phyloP scores from a whole-genome alignment of 1,140 invertebrate species.

The Notospermus geniculatus region DNA sequence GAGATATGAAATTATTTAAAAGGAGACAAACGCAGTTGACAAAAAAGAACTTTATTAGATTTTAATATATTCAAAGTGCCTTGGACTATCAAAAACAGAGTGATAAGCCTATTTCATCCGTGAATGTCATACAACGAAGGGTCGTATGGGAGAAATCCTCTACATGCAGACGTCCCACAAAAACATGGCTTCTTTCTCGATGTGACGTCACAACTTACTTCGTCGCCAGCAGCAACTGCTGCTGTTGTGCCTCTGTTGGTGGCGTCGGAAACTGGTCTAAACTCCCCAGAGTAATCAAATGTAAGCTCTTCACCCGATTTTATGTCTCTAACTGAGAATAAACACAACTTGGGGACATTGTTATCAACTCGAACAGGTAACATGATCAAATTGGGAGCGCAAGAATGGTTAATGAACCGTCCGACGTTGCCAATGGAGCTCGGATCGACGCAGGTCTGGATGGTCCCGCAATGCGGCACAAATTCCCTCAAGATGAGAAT shows the following conservation, averaged over 20 bases:
- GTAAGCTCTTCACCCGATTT: conserved; percentile 70
- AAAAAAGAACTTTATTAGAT: no score
- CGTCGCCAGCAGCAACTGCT: not conserved
- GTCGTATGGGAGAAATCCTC: conserved; percentile 34
- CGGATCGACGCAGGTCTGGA: conserved; percentile 77
- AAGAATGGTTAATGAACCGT: conserved; percentile 89
- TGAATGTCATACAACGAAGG: conserved; percentile 12
- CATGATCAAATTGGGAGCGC: conserved; percentile 77
- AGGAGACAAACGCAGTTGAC: no score
- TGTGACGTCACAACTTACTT: not conserved
- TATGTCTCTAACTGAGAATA: conserved; percentile 75
- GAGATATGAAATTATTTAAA: no score
- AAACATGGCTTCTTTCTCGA: conserved; percentile 27
- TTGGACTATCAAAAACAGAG: no score
- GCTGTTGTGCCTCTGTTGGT: not conserved
- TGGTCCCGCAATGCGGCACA: conserved; percentile 50
- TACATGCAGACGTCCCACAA: conserved; percentile 34
- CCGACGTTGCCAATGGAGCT: conserved; percentile 80
- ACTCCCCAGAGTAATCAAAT: conserved; percentile 43
- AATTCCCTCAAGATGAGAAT: conserved; percentile 77
- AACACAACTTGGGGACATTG: conserved; percentile 71
- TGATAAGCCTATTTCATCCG: no score
- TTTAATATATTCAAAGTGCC: no score
- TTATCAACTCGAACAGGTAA: conserved; percentile 73
- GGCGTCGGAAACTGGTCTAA: not conserved